Evolutionary conservation across 2,113 vertebrate species (phyloP), one percentile per base, ranked within the genome.

Genomic region (Electrona antarctica): DNA sequence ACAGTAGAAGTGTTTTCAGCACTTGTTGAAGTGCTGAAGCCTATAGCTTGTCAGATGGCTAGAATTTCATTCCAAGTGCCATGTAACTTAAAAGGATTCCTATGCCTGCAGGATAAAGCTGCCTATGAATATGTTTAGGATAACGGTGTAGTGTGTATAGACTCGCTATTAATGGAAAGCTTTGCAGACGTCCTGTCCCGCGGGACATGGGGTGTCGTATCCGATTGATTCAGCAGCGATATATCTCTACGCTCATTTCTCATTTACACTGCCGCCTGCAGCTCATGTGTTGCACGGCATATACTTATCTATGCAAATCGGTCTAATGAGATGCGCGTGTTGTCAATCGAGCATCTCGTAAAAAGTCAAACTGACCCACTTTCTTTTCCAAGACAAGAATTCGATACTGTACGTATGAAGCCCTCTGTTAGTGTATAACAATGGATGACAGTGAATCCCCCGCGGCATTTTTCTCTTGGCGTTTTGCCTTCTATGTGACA

Each of bases 401-500:
- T 69, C 78, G 73, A 83, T 69, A 33, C 51, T 58, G 51, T 13
- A 8, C 55, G 15, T 28, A 33, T 58, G 45, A 49, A 41, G 83
- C 72, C 73, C 66, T 82, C 82, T 65, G 74, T 86, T 86, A 88
- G 70, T 47, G 71, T 70, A 21, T 21, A 65, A 88, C 74, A 67
- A 69, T 46, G 21, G 74, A 64, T 86, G 86, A 84, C 86, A 85
- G 78, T 73, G 73, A 87, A 72, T 87, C 82, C 84, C 15, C 84
- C 2, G 9, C 6, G 60, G 80, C 66, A 67, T 74, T 50, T n/a
- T 76, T 64, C 79, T 84, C 79, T 78, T 89, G 88, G 83, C 89
- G 75, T 85, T 90, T 86, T 80, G 81, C 79, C 80, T 84, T 69
- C 70, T 80, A 4, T 67, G 67, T 89, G 87, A 87, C 83, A 85